phyloP scores from a whole-genome alignment of 2,888 invertebrate species.

The Machimus rusticus region DNA sequence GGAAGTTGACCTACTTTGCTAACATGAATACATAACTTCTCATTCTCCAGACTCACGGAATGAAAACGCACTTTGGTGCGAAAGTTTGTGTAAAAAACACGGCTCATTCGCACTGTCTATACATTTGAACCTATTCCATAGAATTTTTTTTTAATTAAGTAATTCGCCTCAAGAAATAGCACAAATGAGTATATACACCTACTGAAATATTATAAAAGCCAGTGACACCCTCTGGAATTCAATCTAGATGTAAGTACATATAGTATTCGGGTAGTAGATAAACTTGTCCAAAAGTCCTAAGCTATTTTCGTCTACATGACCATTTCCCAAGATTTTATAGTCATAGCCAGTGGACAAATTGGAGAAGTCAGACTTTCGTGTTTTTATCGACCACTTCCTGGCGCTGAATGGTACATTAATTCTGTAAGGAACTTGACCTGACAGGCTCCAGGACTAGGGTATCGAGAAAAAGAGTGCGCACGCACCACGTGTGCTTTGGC shows the following conservation, averaged over 20 bases:
- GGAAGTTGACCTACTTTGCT: background rate
- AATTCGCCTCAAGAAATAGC: background rate
- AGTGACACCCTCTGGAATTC: background rate
- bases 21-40: background rate
- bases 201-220: background rate
- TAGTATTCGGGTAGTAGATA: background rate
- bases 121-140: background rate
- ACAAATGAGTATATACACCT: background rate
- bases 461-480: constrained; percentile 58
- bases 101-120: background rate
- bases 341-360: background rate
- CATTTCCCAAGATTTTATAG: background rate
- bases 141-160: background rate
- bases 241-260: background rate
- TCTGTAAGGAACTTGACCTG: constrained; percentile 15
- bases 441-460: constrained; percentile 8
- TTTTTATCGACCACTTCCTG: constrained; percentile 14
- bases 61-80: background rate
- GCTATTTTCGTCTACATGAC: background rate
- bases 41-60: background rate
- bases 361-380: background rate
- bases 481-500: constrained; percentile 61
- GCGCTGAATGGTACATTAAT: background rate
- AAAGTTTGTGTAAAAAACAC: background rate
- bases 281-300: background rate